Evolutionary conservation across 2,113 vertebrate species (phyloP), one percentile per base, ranked within the genome.

Genomic region (Xyliphius kryptos): DNA sequence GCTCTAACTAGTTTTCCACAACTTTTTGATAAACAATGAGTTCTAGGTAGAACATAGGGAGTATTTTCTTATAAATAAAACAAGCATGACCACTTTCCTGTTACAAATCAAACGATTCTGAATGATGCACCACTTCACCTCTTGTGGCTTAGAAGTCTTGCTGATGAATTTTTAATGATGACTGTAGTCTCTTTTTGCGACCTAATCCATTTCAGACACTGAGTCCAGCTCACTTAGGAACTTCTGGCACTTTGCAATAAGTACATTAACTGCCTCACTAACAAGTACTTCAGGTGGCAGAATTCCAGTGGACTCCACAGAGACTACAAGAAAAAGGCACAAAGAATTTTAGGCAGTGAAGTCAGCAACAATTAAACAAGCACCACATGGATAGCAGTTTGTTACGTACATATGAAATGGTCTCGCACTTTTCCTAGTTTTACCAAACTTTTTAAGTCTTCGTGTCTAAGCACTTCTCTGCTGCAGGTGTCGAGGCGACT

Each of bases 351-450:
- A n/a, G n/a, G 19, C 15, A 7, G 57, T 2, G 48, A 44, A 21
- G 51, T 32, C 50, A 47, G 41, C 11, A 56, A 48, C 15, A 10
- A n/a, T 19, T 56, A n/a, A 58, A 46, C 22, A 51, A 70, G 22
- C 43, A 60, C 3, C 38, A n/a, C n/a, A n/a, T n/a, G n/a, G n/a
- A n/a, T n/a, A n/a, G n/a, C n/a, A n/a, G n/a, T n/a, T n/a, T n/a
- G n/a, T n/a, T n/a, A 93, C 95, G 70, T 81, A 99, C 95, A 99
- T 72, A 99, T 97, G 49, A 92, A 99, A 76, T 98, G 94, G 80
- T 98, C 90, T 43, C 96, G 87, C 37, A 97, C 87, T 75, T 92
- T 86, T 9, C 86, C 90, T 1, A 98, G 78, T 68, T 86, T 91
- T 46, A 98, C 94, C 3, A 85, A 48, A 44, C 89, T 87, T 79